Base-by-base conservation (phyloP, 2,113 vertebrate species). In the Proterorhinus semilunaris region DNA sequence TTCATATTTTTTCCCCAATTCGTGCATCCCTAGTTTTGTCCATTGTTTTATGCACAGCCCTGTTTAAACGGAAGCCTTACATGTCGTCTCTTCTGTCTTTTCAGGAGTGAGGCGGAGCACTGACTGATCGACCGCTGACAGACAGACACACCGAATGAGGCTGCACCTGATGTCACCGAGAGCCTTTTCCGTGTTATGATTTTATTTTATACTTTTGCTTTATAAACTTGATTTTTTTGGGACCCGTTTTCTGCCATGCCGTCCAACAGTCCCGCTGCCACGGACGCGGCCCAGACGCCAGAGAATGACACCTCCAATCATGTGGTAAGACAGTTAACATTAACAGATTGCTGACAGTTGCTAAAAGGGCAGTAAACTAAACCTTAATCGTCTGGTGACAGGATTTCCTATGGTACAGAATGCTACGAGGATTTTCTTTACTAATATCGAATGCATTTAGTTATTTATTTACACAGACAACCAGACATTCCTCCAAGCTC, bases 251-350 rank as follows among this genome's bases (percentile, higher is more conserved):
- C 71, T 49, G 71, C 82, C 83, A 91, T 91, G 90, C 90, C 90
- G 75, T 91, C 89, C 85, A 90, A 90, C 82, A 87, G 84, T 65
- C 88, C 89, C 8, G 72, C 86, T 11, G 82, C 82, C 58, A 65
- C 76, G 10, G 84, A 87, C 36, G 76, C 81, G 8, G 76, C 84
- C 8, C 86, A 88, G 74, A 85, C 83, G 0, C 85, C 83, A 4
- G 86, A 88, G 69, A 87, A 90, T 0, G 81, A 89, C 63, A 16
- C 49, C 5, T 65, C 76, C 70, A 89, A 80, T 3, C 74, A 90
- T 47, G 50, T 85, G 90, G 90, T 91, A 69, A 90, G 84, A 54
- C 57, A 43, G 10, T 17, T 4, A 10, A 10, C 16, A 55, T 21
- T 17, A 36, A 36, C 27, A 36, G 27, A 36, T 36, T 36, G 27